phyloP scores from a whole-genome alignment of 1,140 invertebrate species.

The Archivesica marissinica region DNA sequence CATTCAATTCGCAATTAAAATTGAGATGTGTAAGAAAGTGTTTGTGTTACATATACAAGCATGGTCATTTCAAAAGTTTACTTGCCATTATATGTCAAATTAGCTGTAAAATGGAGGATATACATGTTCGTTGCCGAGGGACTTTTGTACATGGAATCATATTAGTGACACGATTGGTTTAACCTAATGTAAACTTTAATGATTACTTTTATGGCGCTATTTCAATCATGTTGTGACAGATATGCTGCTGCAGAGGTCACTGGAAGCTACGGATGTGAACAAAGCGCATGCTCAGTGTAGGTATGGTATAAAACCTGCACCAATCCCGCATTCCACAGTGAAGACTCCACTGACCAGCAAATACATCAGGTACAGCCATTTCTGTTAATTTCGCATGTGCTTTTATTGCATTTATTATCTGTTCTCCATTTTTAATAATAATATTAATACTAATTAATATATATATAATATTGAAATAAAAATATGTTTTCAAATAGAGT shows the following conservation, averaged over 20 bases:
- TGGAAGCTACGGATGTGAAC: not conserved
- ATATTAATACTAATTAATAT: too few relatives aligned
- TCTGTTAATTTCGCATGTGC: not conserved
- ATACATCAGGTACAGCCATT: constrained; percentile 11
- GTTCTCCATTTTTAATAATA: not conserved
- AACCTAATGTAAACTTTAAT: constrained; percentile 5
- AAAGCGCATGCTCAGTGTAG: constrained; percentile 27
- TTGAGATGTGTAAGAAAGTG: not conserved
- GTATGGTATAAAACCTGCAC: constrained; percentile 33
- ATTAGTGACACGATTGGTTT: not conserved
- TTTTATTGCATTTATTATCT: not conserved
- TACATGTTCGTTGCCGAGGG: constrained; percentile 7
- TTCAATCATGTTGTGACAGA: constrained; percentile 4
- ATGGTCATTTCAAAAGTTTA: constrained; percentile 15
- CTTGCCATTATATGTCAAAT: not conserved
- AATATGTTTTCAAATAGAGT: too few relatives aligned
- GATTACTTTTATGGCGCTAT: not conserved
- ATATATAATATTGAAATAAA: too few relatives aligned
- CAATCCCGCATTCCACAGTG: constrained; percentile 41
- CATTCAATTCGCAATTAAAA: constrained; percentile 10
- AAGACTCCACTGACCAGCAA: constrained; percentile 38
- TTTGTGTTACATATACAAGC: constrained; percentile 10
- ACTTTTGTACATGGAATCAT: not conserved
- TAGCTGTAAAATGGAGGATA: constrained; percentile 8
- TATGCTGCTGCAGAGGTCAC: not conserved